Conservation (phyloP, 2,888 invertebrate genomes). For the Xanthorhoe designata region DNA sequence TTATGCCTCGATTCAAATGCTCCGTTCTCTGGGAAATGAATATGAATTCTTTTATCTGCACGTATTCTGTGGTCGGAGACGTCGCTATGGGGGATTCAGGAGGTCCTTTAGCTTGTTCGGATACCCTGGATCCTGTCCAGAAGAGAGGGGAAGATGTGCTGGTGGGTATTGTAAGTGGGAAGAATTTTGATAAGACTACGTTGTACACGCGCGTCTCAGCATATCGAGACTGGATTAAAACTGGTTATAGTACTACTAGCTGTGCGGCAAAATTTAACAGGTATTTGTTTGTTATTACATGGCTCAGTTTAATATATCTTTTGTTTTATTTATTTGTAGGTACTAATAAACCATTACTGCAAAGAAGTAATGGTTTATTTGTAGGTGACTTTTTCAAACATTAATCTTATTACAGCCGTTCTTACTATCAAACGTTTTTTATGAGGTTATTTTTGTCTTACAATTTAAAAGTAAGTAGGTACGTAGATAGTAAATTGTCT, state of each 20-base stretch:
- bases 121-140: slow-evolving; percentile 53
- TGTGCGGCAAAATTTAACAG: slow-evolving; percentile 28
- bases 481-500: no score
- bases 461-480: no score
- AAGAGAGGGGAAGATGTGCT: slow-evolving; percentile 49
- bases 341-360: no score
- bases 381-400: no score
- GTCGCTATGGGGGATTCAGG: slow-evolving; percentile 69
- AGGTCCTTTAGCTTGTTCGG: slow-evolving; percentile 64
- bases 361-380: no score
- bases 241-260: slow-evolving; percentile 20
- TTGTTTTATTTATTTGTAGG: slow-evolving; percentile 49
- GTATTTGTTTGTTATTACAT: slow-evolving; percentile 49
- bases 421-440: no score
- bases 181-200: slow-evolving; percentile 65
- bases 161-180: slow-evolving; percentile 69
- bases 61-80: slow-evolving; percentile 54
- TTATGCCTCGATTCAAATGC: slow-evolving; percentile 55
- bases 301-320: slow-evolving; percentile 58
- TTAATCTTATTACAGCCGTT: no score
- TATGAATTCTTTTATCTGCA: slow-evolving; percentile 61
- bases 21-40: slow-evolving; percentile 64
- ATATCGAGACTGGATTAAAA: slow-evolving; percentile 56
- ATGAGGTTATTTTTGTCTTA: no score
- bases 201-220: slow-evolving; percentile 53